phyloP scores from a whole-genome alignment of 1,140 invertebrate genomes.

The Leguminivora glycinivorella region DNA sequence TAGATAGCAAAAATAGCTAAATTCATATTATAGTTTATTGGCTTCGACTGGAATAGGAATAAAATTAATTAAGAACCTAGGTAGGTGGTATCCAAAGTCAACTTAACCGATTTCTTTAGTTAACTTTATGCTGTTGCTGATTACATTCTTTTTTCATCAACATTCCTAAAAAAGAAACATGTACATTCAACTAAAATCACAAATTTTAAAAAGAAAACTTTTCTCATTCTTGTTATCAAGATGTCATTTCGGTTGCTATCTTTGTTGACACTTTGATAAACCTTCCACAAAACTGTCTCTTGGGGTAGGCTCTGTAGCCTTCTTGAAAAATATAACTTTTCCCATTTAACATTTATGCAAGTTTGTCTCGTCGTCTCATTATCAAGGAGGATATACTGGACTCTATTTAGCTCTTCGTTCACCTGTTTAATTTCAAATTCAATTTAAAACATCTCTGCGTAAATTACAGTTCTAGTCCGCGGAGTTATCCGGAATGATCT shows the following conservation, averaged over 20 bases:
- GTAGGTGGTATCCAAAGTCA: no score
- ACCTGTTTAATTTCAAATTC: slow-evolving; percentile 26
- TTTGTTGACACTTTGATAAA: slow-evolving; percentile 44
- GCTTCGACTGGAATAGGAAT: no score
- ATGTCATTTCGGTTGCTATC: slow-evolving; percentile 46
- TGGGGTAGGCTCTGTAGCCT: slow-evolving; percentile 18
- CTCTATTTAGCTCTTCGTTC: slow-evolving; percentile 18
- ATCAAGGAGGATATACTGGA: not conserved
- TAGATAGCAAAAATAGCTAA: no score
- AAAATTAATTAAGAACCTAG: no score
- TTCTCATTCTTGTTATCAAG: slow-evolving; percentile 48
- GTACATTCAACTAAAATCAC: not conserved
- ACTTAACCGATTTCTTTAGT: no score
- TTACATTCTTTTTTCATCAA: no score
- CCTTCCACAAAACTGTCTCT: slow-evolving; percentile 32
- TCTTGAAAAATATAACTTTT: slow-evolving; percentile 24
- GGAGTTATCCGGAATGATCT: slow-evolving; percentile 36
- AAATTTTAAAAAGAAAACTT: slow-evolving; percentile 40
- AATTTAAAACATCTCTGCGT: slow-evolving; percentile 29
- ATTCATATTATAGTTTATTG: no score
- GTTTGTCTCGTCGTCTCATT: slow-evolving; percentile 11
- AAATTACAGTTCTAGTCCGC: slow-evolving; percentile 34
- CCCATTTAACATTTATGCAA: slow-evolving; percentile 26
- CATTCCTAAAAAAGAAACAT: no score
- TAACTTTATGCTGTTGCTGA: no score